Evolutionary conservation across 2,113 vertebrate genomes (phyloP).

Genomic region (Gobius niger): DNA sequence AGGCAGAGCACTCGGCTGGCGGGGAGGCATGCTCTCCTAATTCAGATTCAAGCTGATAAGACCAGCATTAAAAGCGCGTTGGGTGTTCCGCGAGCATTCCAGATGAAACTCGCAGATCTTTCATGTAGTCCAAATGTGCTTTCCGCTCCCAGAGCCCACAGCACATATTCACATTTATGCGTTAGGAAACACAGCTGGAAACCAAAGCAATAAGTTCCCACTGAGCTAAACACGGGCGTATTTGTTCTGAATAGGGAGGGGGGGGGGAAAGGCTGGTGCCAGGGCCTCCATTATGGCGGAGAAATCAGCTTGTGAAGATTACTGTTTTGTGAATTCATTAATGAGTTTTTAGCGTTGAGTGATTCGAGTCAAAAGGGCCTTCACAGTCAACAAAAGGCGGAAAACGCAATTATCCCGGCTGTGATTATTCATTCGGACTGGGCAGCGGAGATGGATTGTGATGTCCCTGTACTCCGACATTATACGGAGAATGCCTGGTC

Average conservation of each 20-base stretch:
- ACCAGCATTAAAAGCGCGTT: slow-evolving; percentile 1
- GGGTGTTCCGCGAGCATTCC: background rate
- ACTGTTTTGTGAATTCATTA: slow-evolving; percentile 59
- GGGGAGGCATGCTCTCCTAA: slow-evolving; percentile 3
- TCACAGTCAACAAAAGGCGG: slow-evolving; percentile 61
- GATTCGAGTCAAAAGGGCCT: slow-evolving; percentile 59
- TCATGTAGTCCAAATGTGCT: background rate
- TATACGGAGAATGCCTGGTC: slow-evolving; percentile 1
- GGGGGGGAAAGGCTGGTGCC: slow-evolving; percentile 15
- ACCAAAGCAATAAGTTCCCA: slow-evolving; percentile 45
- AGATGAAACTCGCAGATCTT: slow-evolving; percentile 2
- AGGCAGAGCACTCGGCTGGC: slow-evolving; percentile 18
- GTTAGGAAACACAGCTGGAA: slow-evolving; percentile 23
- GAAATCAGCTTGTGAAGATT: slow-evolving; percentile 33
- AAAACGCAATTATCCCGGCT: slow-evolving; percentile 70
- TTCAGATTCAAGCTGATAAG: slow-evolving; percentile 25
- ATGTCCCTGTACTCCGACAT: slow-evolving; percentile 29
- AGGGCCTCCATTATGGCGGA: slow-evolving; percentile 47
- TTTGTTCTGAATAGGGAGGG: slow-evolving; percentile 46
- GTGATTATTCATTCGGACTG: slow-evolving; percentile 55
- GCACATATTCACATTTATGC: background rate
- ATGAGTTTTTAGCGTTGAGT: slow-evolving; percentile 67
- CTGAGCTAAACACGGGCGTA: slow-evolving; percentile 36
- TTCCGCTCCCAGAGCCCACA: slow-evolving; percentile 13
- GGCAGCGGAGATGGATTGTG: slow-evolving; percentile 5